Percentiles rank a stretch among this genome's conserved stretches.
Conservation (phyloP, 1,140 invertebrate species). For the Trachelipus rathkii region DNA sequence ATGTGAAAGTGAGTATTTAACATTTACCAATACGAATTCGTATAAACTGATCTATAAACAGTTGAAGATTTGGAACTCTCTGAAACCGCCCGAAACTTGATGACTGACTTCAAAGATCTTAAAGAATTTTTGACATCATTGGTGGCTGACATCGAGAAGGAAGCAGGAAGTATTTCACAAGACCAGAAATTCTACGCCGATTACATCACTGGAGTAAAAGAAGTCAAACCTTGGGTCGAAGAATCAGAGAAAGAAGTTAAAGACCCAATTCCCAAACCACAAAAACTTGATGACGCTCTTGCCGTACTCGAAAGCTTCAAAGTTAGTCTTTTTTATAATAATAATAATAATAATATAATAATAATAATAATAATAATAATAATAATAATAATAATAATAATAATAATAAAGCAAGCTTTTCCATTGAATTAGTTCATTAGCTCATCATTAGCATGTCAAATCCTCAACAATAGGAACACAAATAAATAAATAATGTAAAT, state of each 20-base stretch:
- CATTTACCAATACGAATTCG: too few species aligned
- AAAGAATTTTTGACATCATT: conserved; percentile 33
- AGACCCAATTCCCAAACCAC: conserved; percentile 36
- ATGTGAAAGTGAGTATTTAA: too few species aligned
- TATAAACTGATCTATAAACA: conserved; percentile 7
- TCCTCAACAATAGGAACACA: too few species aligned
- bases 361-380: too few species aligned
- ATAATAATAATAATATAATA: background rate
- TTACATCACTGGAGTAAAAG: conserved; percentile 40
- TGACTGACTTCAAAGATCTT: conserved; percentile 34
- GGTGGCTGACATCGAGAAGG: conserved; percentile 37
- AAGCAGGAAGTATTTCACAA: conserved; percentile 40
- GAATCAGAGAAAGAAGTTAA: conserved; percentile 32
- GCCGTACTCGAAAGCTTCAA: conserved; percentile 29
- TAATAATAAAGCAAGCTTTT: too few species aligned
- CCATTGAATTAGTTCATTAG: too few species aligned
- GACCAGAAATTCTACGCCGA: conserved; percentile 44
- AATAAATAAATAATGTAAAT: too few species aligned
- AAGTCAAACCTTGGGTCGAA: conserved; percentile 42
- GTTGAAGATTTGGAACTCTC: conserved; percentile 43
- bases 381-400: too few species aligned
- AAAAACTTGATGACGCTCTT: conserved; percentile 32
- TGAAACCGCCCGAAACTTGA: conserved; percentile 42
- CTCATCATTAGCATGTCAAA: too few species aligned
- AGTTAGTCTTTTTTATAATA: conserved; percentile 27